These are phyloP conservation scores for Drosophila sp. DNA, from an alignment of 1,140 invertebrate species.

Conservation along the genomic window DNA sequence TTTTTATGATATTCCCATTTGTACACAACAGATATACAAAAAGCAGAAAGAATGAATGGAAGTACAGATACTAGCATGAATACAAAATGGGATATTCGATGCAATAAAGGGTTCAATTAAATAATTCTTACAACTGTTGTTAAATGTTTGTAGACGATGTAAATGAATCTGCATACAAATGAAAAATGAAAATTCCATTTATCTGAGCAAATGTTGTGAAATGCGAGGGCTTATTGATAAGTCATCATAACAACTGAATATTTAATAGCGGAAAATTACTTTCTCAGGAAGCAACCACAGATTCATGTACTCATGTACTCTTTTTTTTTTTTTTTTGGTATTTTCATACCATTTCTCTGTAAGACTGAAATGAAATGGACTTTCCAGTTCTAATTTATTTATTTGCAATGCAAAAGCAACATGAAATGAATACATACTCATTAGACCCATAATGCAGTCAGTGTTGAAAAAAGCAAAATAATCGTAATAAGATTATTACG, in stretches of 20 bases:
- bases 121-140: constrained; percentile 7
- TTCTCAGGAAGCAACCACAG: too few species aligned
- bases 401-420: constrained; percentile 2
- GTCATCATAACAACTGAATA: too few species aligned
- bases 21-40: neutral
- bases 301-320: too few species aligned
- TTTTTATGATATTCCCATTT: constrained; percentile 48
- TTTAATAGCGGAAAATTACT: too few species aligned
- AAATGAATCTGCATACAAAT: neutral
- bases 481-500: too few species aligned
- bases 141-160: constrained; percentile 4
- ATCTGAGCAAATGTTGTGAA: neutral
- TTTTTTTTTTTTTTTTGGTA: too few species aligned
- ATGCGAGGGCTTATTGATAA: neutral
- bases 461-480: neutral
- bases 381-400: neutral
- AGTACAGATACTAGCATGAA: neutral
- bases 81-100: constrained; percentile 4
- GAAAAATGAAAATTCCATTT: neutral
- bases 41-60: neutral
- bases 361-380: too few species aligned
- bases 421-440: constrained; percentile 9
- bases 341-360: too few species aligned
- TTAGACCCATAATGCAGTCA: constrained; percentile 1
- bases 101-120: neutral